Base-by-base conservation (phyloP, 2,888 invertebrate species). In the Hymenopus coronatus region DNA sequence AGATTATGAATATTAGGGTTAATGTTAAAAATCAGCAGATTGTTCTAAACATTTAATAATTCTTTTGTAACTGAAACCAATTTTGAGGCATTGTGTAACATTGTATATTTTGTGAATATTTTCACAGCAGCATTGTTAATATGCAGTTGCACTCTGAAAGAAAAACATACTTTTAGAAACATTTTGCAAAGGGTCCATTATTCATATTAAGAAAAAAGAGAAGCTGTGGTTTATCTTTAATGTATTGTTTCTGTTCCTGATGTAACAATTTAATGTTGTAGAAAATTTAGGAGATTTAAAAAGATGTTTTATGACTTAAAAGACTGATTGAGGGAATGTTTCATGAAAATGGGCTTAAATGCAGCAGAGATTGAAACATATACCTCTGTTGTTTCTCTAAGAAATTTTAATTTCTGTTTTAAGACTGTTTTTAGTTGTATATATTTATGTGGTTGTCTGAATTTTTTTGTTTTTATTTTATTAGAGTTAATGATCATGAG, bases 361-460 rank as follows among this genome's bases (percentile, higher is more conserved):
- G 88, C 85, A 88, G 85, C 88, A 88, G 84, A 88, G 88, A 89
- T 90, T 82, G 87, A 89, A 88, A 89, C 90, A 89, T 90, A 88
- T 83, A 88, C 89, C 88, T 88, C 89, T 88, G 88, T 89, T 90
- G 89, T 89, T 90, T 89, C 88, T 89, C 85, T 86, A 88, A 90
- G 88, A 89, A 89, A 90, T 89, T 88, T 84, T 90, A 90, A 89
- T 89, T 90, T 90, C 89, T 90, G 89, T 90, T 90, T 89, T 89
- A 90, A 90, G 90, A 90, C 90, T 90, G 90, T 90, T 87, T 87
- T 90, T 89, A 89, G 90, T 90, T 90, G 90, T 90, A 90, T 88
- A 90, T 89, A 88, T 89, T 89, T 90, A 87, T 89, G 81, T 90
- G 90, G 83, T 88, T 88, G 88, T 84, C 84, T 28, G 87, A 89